These are phyloP conservation scores for Cheilosia soror DNA, from an alignment of 2,888 invertebrate genomes.

Conservation along the genomic window DNA sequence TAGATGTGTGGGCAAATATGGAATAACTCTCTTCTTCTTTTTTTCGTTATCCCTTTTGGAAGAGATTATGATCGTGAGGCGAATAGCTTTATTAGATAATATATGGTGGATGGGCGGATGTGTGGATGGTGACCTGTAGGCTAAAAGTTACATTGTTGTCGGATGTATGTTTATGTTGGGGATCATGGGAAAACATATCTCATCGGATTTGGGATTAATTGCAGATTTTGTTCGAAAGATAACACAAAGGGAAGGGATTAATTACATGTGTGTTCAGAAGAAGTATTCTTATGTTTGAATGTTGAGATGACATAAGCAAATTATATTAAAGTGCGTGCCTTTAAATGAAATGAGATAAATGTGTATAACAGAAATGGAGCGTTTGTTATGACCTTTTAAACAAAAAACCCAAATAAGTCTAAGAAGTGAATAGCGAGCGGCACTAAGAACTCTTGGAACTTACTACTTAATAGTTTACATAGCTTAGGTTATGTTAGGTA, in stretches of 20 bases:
- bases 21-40: neutral
- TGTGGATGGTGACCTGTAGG: neutral
- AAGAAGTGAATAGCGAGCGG: no score
- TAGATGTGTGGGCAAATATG: neutral
- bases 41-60: constrained; percentile 11
- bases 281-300: neutral
- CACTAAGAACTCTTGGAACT: no score
- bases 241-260: neutral
- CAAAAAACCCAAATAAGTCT: no score
- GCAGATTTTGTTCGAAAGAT: constrained; percentile 13
- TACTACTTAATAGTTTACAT: no score
- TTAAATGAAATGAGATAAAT: no score
- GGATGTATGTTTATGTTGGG: constrained; percentile 21
- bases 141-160: constrained; percentile 23
- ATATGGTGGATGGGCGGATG: neutral
- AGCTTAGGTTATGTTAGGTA: no score
- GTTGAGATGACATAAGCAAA: no score
- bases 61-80: constrained; percentile 52
- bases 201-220: constrained; percentile 42
- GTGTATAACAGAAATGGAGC: no score
- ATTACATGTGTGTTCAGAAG: neutral
- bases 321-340: no score
- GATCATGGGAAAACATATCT: constrained; percentile 15
- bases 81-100: constrained; percentile 47
- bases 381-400: no score